Percentiles rank a stretch among this genome's conserved stretches.
Evolutionary conservation across 2,113 vertebrate species (phyloP).

Genomic region (Syngnathoides biaculeatus): DNA sequence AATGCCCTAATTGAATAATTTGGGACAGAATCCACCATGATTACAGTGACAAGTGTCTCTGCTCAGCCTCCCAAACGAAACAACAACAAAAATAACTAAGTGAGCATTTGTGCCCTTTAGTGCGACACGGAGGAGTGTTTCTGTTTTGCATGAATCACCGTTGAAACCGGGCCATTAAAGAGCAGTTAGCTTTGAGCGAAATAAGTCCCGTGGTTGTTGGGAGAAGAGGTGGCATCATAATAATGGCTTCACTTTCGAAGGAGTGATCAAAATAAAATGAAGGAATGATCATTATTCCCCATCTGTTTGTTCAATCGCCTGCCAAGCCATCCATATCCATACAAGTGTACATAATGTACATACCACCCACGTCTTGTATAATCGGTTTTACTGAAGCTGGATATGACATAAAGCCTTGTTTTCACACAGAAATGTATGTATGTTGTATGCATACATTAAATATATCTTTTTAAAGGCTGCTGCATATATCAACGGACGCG

Average conservation of each 20-base stretch:
- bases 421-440: neutral
- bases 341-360: neutral
- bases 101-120: neutral
- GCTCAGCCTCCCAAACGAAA: neutral
- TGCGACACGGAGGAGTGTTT: neutral
- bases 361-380: neutral
- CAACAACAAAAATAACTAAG: too few relatives aligned
- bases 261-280: neutral
- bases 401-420: too few relatives aligned
- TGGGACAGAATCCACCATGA: constrained; percentile 9
- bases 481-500: constrained; percentile 18
- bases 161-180: neutral
- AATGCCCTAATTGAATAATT: constrained; percentile 25
- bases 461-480: constrained; percentile 13
- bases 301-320: neutral
- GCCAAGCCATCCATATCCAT: neutral
- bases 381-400: too few relatives aligned
- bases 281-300: neutral
- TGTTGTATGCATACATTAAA: neutral
- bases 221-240: neutral
- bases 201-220: neutral
- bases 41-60: neutral
- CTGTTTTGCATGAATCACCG: neutral
- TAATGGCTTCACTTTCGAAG: neutral
- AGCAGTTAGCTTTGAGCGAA: constrained; percentile 2